A percentile compares a stretch with the other conserved stretches of the same genome.
phyloP scores from a whole-genome alignment of 2,113 vertebrate genomes.

The Cynocephalus volans region DNA sequence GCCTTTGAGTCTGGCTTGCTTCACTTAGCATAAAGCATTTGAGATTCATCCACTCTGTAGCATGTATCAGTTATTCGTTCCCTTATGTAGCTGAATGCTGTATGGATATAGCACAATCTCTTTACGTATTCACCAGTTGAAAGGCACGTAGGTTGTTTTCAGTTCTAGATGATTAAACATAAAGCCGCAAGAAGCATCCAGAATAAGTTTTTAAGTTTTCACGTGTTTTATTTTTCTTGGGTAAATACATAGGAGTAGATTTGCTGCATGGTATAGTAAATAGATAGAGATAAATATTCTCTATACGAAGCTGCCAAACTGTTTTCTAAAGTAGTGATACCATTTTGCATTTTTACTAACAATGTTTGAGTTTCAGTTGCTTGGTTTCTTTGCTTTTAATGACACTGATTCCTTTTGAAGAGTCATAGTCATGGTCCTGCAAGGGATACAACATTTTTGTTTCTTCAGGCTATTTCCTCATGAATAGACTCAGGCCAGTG shows the following conservation, averaged over 20 bases:
- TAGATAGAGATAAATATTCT: neutral
- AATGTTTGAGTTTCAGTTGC: neutral
- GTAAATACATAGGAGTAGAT: neutral
- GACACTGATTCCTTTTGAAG: no score
- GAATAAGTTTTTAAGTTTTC: neutral
- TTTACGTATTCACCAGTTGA: neutral
- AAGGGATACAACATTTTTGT: neutral
- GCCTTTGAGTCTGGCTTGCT: neutral
- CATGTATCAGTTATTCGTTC: neutral
- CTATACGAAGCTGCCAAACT: neutral
- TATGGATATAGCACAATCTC: neutral
- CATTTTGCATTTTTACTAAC: neutral
- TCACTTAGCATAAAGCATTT: neutral
- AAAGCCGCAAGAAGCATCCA: neutral
- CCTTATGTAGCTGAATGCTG: neutral
- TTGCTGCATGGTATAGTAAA: neutral
- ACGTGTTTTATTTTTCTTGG: conserved; percentile 24
- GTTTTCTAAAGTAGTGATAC: neutral
- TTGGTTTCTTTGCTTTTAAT: neutral
- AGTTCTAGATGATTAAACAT: neutral
- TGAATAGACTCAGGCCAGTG: neutral
- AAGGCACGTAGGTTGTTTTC: neutral
- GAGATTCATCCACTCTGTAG: neutral
- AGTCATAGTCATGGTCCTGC: neutral
- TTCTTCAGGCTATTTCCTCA: neutral